Base-by-base conservation (phyloP, 2,888 invertebrate species). In the Drosophila quasianomalipes region DNA sequence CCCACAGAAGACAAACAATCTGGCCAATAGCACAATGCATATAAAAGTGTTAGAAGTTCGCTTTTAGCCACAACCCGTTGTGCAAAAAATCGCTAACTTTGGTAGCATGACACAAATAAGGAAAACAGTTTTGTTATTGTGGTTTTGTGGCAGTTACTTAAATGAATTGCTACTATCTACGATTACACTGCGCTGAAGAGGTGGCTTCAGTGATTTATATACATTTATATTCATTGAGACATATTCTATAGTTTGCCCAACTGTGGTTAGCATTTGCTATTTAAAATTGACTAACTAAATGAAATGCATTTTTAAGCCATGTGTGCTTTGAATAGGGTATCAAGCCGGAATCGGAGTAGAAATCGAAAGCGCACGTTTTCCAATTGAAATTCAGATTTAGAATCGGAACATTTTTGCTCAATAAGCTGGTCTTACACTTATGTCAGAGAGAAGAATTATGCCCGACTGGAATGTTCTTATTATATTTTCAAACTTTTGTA, bases 31-130 rank as follows among this genome's bases (percentile, higher is more conserved):
- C 51, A 62, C 64, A 61, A 62, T 54, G 44, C 75, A 61, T 73
- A 73, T 59, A 66, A 62, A 62, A 70, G 55, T 64, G 60, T 76
- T 57, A 76, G 63, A 63, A 60, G 35, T 52, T 41, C 41, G 44
- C 35, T 59, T 60, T 28, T 52, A 49, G 39, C 35, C 35, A 62
- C 30, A 57, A 10, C 16, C 14, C 16, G 9, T 5, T 53, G 52
- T 12, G 28, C 33, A 53, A 59, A 31, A 33, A 6, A 54, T 54
- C 33, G 26, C 30, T 7, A 64, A 59, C 62, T 44, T 44, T 51
- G 58, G 37, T 44, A 69, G 35, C 70, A 69, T 19, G 41, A 35
- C 31, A 60, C 49, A 35, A 55, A 30, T 41, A 44, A 41, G 5
- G 10, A 39, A 67, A 70, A 39, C 7, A 14, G 12, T 39, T 39